Evolutionary conservation across 2,797 vertebrate genomes (phyloP).

Genomic region (Phylloscopus collybita): DNA sequence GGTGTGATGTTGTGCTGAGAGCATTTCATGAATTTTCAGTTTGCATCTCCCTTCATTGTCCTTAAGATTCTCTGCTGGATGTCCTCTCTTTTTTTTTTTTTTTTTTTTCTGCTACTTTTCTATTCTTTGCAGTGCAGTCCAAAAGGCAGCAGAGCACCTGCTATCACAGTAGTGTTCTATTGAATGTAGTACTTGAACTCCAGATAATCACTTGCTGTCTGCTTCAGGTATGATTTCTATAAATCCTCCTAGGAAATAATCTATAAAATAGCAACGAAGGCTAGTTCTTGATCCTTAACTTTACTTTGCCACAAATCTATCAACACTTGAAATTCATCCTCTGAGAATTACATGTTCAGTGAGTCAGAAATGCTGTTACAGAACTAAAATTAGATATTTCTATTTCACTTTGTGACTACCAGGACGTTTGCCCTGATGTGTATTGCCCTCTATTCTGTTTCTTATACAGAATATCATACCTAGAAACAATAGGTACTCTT

Average conservation of each 20-base stretch:
- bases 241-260: slow-evolving; percentile 39
- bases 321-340: neutral
- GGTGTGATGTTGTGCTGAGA: neutral
- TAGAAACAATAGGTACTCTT: neutral
- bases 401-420: neutral
- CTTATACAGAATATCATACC: neutral
- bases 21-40: neutral
- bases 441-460: neutral
- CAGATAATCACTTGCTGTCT: slow-evolving; percentile 11
- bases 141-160: neutral
- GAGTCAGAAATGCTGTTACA: slow-evolving; percentile 10
- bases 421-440: neutral
- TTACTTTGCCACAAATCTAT: slow-evolving; percentile 28
- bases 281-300: slow-evolving; percentile 7
- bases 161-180: neutral
- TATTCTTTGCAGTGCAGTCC: neutral
- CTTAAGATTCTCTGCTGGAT: neutral
- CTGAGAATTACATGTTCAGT: neutral
- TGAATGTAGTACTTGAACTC: neutral
- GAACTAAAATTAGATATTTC: neutral
- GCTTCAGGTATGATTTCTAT: neutral
- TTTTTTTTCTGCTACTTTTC: neutral
- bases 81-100: neutral
- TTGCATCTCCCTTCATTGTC: neutral
- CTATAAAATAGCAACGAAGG: neutral